Evolutionary conservation across 2,113 vertebrate genomes (phyloP).

Genomic region (Campylomormyrus tamandua): DNA sequence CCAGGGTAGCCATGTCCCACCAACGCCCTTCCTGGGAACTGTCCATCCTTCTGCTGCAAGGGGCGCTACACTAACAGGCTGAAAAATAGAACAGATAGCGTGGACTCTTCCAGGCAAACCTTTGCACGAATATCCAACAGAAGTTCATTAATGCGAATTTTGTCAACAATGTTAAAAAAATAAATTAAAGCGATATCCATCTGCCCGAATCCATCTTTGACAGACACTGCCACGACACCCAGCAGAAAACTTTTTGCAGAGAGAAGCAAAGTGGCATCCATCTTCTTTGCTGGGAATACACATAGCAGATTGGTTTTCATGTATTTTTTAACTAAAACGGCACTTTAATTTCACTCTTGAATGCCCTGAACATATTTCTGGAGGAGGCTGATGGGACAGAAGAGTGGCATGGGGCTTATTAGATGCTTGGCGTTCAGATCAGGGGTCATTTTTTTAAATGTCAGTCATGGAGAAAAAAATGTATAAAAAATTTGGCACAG

Average conservation of each 20-base stretch:
- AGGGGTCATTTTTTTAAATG: background rate
- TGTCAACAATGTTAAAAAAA: background rate
- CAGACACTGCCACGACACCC: background rate
- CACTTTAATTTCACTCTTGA: conserved; percentile 21
- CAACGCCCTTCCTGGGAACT: background rate
- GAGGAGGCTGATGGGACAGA: background rate
- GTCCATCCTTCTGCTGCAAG: background rate
- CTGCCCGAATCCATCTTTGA: background rate
- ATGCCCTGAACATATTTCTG: conserved; percentile 14
- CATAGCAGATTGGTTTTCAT: conserved; percentile 13
- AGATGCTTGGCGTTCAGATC: background rate
- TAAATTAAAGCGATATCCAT: background rate
- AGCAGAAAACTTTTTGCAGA: background rate
- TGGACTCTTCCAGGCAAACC: background rate
- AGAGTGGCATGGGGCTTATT: background rate
- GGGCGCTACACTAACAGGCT: background rate
- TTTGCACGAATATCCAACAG: background rate
- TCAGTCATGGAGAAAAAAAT: background rate
- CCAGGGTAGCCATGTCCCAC: background rate
- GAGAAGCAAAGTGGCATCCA: background rate
- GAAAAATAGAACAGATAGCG: background rate
- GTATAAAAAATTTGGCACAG: background rate
- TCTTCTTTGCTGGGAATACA: background rate
- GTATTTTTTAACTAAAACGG: conserved; percentile 12
- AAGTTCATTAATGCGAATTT: background rate